Percentiles rank a stretch among this genome's conserved stretches.
phyloP scores from a whole-genome alignment of 2,888 invertebrate species.

The Lasioglossum malachurum region DNA sequence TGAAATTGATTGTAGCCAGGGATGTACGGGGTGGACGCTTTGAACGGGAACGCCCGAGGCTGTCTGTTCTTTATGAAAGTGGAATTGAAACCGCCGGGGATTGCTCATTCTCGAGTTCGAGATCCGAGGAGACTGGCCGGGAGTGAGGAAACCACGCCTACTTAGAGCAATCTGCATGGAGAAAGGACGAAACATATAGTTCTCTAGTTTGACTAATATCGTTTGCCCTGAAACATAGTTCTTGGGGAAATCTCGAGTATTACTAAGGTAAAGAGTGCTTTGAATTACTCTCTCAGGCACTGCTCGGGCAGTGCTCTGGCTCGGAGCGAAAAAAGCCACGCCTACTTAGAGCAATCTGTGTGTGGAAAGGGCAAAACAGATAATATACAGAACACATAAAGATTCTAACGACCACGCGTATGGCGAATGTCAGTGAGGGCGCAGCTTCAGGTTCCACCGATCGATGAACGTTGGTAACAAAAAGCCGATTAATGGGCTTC shows the following conservation, averaged over 20 bases:
- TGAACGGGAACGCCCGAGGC: background rate
- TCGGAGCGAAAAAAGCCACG: background rate
- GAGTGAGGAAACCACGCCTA: constrained; percentile 2
- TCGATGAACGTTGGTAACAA: background rate
- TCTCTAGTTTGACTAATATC: background rate
- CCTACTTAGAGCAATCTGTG: background rate
- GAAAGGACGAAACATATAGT: background rate
- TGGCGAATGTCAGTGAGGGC: background rate
- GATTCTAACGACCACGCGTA: background rate
- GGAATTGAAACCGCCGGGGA: background rate
- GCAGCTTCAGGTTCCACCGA: background rate
- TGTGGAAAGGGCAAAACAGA: background rate
- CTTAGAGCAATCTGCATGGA: background rate
- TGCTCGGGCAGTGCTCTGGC: background rate
- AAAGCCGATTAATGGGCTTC: constrained; percentile 9
- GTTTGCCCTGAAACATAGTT: background rate
- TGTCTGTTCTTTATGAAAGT: background rate
- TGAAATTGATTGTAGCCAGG: constrained; percentile 28
- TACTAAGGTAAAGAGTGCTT: background rate
- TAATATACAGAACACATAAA: background rate
- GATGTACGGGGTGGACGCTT: background rate
- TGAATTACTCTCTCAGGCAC: background rate
- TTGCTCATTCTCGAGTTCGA: background rate
- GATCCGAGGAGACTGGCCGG: background rate
- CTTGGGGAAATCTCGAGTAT: background rate